These are phyloP conservation scores for Xerus inauris DNA, from an alignment of 2,113 vertebrate genomes.

Conservation along the genomic window DNA sequence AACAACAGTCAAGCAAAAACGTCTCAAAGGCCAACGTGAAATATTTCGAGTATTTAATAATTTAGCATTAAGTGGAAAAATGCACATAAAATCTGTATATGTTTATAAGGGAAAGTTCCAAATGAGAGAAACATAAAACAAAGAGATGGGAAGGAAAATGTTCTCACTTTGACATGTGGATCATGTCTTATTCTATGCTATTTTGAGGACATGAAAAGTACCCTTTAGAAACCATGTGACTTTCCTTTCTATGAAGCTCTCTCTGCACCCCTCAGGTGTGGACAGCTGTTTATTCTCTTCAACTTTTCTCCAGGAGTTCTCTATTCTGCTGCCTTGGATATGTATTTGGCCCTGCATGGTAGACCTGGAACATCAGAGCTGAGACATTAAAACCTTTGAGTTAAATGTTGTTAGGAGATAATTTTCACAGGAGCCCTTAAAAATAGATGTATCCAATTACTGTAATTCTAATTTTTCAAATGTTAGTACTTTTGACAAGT, in stretches of 20 bases:
- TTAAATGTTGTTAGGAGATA: conserved; percentile 61
- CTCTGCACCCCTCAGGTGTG: background rate
- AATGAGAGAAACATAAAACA: background rate
- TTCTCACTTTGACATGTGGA: background rate
- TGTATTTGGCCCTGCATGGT: background rate
- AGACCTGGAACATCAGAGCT: background rate
- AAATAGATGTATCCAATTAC: conserved; percentile 71
- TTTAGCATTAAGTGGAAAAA: background rate
- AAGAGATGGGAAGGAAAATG: background rate
- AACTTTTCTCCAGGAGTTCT: background rate
- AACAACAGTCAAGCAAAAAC: background rate
- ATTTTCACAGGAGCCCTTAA: conserved; percentile 63
- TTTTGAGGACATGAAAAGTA: background rate
- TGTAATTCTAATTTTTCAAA: conserved; percentile 73
- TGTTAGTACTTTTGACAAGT: conserved; percentile 61
- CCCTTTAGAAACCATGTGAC: background rate
- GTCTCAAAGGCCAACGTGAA: background rate
- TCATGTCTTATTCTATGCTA: background rate
- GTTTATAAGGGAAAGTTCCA: background rate
- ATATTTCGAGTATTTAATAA: background rate
- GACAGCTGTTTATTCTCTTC: background rate
- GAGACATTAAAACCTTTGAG: conserved; percentile 7
- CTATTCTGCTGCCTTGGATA: background rate
- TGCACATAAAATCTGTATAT: background rate
- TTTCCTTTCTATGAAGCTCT: background rate